A percentile compares a stretch with the other conserved stretches of the same genome.
Conservation (phyloP, 1,140 invertebrate genomes). For the Bombus huntii region DNA sequence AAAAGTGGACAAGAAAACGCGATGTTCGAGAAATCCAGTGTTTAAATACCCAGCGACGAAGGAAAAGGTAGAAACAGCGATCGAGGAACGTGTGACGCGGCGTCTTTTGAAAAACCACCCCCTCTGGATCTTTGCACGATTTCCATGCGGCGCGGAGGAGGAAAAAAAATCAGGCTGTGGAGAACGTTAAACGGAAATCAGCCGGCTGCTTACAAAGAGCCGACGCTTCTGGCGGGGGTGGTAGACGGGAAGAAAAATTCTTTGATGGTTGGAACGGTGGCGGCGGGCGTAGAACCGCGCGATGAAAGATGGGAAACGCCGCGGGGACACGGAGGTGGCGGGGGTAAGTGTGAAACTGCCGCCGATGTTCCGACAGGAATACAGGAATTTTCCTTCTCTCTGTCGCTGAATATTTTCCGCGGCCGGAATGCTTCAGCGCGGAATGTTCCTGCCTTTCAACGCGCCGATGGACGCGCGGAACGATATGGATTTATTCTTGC, state of each 20-base stretch:
- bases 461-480: background rate
- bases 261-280: slow-evolving; percentile 74
- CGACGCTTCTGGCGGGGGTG: slow-evolving; percentile 43
- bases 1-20: background rate
- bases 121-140: slow-evolving; percentile 40
- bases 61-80: background rate
- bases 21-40: background rate
- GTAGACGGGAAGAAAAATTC: slow-evolving; percentile 64
- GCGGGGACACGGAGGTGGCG: slow-evolving; percentile 4
- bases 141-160: slow-evolving; percentile 22
- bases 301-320: slow-evolving; percentile 70
- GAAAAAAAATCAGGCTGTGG: slow-evolving; percentile 51
- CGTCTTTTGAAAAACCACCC: background rate
- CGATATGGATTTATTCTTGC: background rate
- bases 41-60: background rate
- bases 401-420: slow-evolving; percentile 22
- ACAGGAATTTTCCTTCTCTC: slow-evolving; percentile 27
- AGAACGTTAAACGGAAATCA: slow-evolving; percentile 78
- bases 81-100: background rate
- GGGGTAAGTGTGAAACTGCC: slow-evolving; percentile 78
- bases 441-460: background rate
- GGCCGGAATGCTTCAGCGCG: background rate
- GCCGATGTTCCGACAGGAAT: slow-evolving; percentile 37
- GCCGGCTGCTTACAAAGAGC: slow-evolving; percentile 65
- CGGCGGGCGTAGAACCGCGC: slow-evolving; percentile 61